Conservation (phyloP, 2,113 vertebrate species). For the Cavia aperea region DNA sequence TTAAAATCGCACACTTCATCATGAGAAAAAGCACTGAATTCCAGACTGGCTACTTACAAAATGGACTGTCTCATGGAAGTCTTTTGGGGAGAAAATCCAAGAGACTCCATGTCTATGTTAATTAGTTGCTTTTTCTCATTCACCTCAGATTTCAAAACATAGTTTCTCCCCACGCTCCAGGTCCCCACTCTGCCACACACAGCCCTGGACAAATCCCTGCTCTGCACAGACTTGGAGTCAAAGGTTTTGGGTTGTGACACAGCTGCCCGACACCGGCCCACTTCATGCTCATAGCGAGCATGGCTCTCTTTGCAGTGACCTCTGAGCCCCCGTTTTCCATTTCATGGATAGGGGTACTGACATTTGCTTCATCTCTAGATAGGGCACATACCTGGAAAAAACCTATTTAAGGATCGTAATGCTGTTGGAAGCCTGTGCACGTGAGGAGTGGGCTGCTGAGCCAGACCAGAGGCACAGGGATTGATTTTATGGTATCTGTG, state of each 20-base stretch:
- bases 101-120: neutral
- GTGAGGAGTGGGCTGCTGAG: rapidly evolving
- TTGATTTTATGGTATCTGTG: neutral
- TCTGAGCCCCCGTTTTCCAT: neutral
- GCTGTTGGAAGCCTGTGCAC: neutral
- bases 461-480: neutral
- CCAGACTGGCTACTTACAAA: neutral
- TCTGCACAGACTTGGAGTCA: neutral
- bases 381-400: neutral
- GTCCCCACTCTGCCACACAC: neutral
- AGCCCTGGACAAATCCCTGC: too few relatives aligned
- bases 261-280: neutral
- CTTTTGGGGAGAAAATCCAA: neutral
- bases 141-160: neutral
- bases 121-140: neutral
- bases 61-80: neutral
- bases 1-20: neutral
- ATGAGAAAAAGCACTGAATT: neutral
- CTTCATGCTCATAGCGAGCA: neutral
- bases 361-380: slow-evolving; percentile 12
- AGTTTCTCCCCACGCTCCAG: neutral
- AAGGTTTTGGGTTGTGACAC: neutral
- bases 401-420: neutral
- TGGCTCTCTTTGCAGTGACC: neutral
- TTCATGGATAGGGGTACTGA: neutral